phyloP scores from a whole-genome alignment of 2,888 invertebrate species.

The Microlaimidae sp. region DNA sequence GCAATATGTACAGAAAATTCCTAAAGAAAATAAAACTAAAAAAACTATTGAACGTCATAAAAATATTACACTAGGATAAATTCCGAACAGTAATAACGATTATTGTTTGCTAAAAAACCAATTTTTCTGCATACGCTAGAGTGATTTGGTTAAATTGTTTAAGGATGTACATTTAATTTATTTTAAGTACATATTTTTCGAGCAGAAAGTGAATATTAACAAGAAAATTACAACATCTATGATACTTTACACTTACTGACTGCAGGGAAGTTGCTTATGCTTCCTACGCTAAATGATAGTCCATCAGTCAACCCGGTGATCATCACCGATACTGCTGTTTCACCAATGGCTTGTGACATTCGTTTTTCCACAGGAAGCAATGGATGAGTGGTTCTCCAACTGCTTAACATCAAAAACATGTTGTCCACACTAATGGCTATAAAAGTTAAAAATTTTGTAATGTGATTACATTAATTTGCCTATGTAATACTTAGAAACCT shows the following conservation, averaged over 20 bases:
- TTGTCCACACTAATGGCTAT: slow-evolving; percentile 85
- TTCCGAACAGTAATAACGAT: too few species aligned
- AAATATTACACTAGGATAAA: too few species aligned
- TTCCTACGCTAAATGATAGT: slow-evolving; percentile 75
- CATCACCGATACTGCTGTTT: slow-evolving; percentile 82
- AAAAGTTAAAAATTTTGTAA: too few species aligned
- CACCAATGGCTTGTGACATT: slow-evolving; percentile 69
- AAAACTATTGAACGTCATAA: too few species aligned
- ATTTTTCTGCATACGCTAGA: too few species aligned
- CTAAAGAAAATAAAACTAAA: slow-evolving; percentile 16
- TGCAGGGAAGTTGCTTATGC: slow-evolving; percentile 77
- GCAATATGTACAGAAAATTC: slow-evolving; percentile 83
- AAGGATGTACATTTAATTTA: too few species aligned
- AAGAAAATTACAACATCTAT: too few species aligned
- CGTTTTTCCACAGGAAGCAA: slow-evolving; percentile 55
- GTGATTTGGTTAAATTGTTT: too few species aligned
- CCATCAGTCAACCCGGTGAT: slow-evolving; percentile 73
- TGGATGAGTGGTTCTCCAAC: slow-evolving; percentile 68
- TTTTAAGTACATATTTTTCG: not conserved
- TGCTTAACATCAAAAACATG: slow-evolving; percentile 83
- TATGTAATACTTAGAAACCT: too few species aligned
- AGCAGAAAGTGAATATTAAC: not conserved
- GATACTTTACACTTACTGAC: slow-evolving; percentile 45
- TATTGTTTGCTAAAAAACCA: too few species aligned
- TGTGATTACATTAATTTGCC: too few species aligned